Percentiles rank a stretch among this genome's conserved stretches.
Conservation (phyloP, 2,797 vertebrate genomes). For the Melanotaenia pygmaea region DNA sequence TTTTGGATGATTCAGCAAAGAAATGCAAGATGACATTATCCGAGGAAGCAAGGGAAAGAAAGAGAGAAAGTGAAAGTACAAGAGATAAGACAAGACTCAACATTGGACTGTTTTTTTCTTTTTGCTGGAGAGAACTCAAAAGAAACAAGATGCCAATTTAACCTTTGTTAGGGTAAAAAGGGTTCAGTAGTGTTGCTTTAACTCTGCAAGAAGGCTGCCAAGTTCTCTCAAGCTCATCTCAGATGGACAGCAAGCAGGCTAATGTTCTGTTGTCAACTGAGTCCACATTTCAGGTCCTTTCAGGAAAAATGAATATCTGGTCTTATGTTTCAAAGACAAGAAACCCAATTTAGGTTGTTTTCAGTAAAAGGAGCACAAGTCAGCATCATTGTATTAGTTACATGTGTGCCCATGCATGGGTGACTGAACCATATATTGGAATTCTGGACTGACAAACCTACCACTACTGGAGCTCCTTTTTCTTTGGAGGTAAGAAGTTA, state of each 20-base stretch:
- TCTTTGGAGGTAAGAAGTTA: background rate
- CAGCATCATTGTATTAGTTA: background rate
- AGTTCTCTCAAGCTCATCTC: background rate
- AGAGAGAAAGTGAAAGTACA: background rate
- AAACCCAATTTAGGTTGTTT: background rate
- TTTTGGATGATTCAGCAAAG: too few relatives aligned
- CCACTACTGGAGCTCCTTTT: background rate
- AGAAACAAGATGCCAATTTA: background rate
- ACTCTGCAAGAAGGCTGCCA: background rate
- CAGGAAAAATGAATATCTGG: background rate
- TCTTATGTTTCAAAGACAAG: background rate
- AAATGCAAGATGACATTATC: background rate
- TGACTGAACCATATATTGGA: background rate
- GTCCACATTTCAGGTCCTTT: background rate
- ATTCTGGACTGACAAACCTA: background rate
- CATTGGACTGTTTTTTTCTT: background rate
- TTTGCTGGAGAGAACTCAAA: background rate
- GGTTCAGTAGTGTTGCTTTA: background rate
- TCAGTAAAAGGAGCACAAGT: background rate
- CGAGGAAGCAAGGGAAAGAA: background rate
- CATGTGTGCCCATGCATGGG: background rate
- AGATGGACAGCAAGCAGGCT: background rate
- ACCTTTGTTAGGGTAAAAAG: background rate
- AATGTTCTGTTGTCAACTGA: background rate
- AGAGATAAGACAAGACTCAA: background rate